Conservation (phyloP, 2,888 invertebrate genomes). For the Tetanocera ferruginea region DNA sequence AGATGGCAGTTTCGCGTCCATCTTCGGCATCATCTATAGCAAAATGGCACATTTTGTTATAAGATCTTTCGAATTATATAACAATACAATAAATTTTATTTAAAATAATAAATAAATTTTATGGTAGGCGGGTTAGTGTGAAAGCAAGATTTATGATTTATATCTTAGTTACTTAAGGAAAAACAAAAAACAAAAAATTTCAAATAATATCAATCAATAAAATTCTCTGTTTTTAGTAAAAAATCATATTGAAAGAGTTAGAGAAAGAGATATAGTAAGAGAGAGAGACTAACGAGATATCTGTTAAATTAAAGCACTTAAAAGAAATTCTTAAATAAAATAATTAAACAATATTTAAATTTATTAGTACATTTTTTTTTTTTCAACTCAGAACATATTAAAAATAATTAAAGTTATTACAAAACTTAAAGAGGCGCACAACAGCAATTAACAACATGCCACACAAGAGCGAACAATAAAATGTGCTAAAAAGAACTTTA, state of each 20-base stretch:
- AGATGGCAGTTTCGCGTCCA: slow-evolving; percentile 65
- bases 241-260: background rate
- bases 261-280: background rate
- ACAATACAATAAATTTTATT: background rate
- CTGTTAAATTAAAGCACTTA: background rate
- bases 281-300: background rate
- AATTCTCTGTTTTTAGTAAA: background rate
- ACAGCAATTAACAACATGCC: slow-evolving; percentile 19
- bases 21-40: slow-evolving; percentile 65
- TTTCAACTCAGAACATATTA: background rate
- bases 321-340: background rate
- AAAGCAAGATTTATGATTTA: slow-evolving; percentile 23
- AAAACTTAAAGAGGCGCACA: slow-evolving; percentile 54
- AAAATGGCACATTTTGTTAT: background rate
- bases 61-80: background rate
- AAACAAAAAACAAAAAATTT: background rate
- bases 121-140: slow-evolving; percentile 23
- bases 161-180: background rate
- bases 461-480: background rate
- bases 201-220: background rate
- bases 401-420: slow-evolving; percentile 36
- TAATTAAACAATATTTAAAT: background rate
- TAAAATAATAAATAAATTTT: background rate
- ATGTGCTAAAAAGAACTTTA: background rate
- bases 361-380: background rate